phyloP scores from a whole-genome alignment of 2,888 invertebrate species.

The Epinotia nisella region DNA sequence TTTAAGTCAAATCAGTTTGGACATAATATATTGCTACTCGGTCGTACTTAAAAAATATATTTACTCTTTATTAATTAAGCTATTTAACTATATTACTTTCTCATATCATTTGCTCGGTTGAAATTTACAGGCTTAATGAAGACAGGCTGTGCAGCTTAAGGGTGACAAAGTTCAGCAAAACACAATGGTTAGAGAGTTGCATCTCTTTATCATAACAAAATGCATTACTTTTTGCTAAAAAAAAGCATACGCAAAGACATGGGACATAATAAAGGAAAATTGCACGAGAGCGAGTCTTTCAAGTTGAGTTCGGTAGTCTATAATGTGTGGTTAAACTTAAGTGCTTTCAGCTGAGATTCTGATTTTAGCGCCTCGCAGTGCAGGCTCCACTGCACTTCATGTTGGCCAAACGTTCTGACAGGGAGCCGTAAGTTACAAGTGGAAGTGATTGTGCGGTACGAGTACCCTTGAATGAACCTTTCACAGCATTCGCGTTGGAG shows the following conservation, averaged over 20 bases:
- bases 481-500: background rate
- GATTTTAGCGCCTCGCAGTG: constrained; percentile 10
- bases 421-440: background rate
- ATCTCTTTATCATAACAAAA: no score
- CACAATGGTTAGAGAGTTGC: no score
- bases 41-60: no score
- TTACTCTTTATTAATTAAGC: no score
- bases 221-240: background rate
- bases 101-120: no score
- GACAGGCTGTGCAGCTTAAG: background rate
- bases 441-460: background rate
- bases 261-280: background rate
- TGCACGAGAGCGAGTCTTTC: background rate
- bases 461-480: background rate
- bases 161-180: no score
- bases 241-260: background rate
- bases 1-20: no score
- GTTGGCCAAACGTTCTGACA: constrained; percentile 17
- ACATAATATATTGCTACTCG: no score
- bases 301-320: constrained; percentile 21
- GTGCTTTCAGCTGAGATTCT: constrained; percentile 18
- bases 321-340: constrained; percentile 29
- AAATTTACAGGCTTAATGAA: background rate
- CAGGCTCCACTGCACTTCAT: background rate
- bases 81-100: no score